phyloP scores from a whole-genome alignment of 2,113 vertebrate genomes.

The Parus major region DNA sequence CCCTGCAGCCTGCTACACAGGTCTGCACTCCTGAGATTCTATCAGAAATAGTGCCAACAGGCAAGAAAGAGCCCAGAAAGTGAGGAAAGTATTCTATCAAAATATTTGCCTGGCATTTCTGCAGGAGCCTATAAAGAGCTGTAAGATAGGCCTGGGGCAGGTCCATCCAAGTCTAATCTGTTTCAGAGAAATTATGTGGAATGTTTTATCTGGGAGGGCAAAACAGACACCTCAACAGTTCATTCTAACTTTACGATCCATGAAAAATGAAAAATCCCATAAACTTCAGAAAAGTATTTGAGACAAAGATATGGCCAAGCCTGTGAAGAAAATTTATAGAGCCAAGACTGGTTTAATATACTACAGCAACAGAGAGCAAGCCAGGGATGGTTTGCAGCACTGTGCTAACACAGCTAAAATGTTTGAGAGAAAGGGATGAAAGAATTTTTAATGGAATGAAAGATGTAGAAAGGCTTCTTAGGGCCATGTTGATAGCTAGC shows the following conservation, averaged over 20 bases:
- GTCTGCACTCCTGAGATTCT: neutral
- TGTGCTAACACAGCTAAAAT: neutral
- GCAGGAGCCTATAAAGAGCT: neutral
- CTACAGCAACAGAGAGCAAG: neutral
- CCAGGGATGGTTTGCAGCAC: neutral
- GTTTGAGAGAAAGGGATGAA: neutral
- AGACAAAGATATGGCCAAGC: neutral
- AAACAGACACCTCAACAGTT: neutral
- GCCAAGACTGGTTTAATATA: neutral
- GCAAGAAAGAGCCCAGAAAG: neutral
- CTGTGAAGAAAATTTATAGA: constrained; percentile 11
- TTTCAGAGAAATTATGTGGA: neutral
- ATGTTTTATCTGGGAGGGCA: neutral
- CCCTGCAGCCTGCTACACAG: neutral
- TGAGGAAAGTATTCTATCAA: neutral
- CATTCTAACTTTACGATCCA: neutral
- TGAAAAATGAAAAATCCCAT: neutral
- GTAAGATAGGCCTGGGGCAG: neutral
- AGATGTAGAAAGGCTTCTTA: neutral
- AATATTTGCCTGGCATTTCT: neutral
- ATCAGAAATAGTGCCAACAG: neutral
- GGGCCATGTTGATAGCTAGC: neutral
- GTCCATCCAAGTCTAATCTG: neutral
- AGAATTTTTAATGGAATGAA: neutral
- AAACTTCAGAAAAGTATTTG: neutral